phyloP scores from a whole-genome alignment of 2,797 vertebrate genomes.

The Pangasius krempfi region DNA sequence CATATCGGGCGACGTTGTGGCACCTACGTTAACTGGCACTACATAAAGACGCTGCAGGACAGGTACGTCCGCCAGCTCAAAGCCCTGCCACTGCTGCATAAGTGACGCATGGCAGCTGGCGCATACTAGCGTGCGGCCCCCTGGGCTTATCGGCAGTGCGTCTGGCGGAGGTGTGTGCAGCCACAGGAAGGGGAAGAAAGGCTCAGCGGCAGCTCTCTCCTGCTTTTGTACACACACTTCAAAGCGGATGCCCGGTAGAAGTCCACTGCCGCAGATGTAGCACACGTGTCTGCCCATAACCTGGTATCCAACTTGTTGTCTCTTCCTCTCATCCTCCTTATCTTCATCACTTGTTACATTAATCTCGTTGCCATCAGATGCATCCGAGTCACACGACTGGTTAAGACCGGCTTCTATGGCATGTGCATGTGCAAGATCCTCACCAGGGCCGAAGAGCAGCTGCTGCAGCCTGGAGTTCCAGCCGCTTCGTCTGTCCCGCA shows the following conservation, averaged over 20 bases:
- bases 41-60: conserved; percentile 94
- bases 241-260: conserved; percentile 74
- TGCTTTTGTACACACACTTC: conserved; percentile 94
- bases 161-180: conserved; percentile 84
- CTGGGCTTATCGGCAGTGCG: conserved; percentile 82
- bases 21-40: conserved; percentile 80
- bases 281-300: conserved; percentile 73
- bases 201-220: conserved; percentile 81
- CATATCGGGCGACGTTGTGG: conserved; percentile 54
- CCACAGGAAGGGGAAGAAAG: conserved; percentile 92
- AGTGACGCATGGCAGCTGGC: conserved; percentile 90
- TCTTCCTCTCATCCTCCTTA: conserved; percentile 44
- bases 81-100: conserved; percentile 95
- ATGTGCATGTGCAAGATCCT: conserved; percentile 53
- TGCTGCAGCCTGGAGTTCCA: conserved; percentile 65
- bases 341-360: conserved; percentile 83
- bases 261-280: conserved; percentile 84
- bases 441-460: conserved; percentile 61
- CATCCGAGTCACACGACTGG: conserved; percentile 25
- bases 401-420: conserved; percentile 10
- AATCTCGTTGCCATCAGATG: conserved; percentile 77
- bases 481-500: conserved; percentile 74
- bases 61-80: conserved; percentile 89
- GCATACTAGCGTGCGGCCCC: conserved; percentile 88
- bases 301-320: conserved; percentile 11